These are phyloP conservation scores for Drosophila affinis DNA, from an alignment of 2,888 invertebrate species.

Conservation along the genomic window DNA sequence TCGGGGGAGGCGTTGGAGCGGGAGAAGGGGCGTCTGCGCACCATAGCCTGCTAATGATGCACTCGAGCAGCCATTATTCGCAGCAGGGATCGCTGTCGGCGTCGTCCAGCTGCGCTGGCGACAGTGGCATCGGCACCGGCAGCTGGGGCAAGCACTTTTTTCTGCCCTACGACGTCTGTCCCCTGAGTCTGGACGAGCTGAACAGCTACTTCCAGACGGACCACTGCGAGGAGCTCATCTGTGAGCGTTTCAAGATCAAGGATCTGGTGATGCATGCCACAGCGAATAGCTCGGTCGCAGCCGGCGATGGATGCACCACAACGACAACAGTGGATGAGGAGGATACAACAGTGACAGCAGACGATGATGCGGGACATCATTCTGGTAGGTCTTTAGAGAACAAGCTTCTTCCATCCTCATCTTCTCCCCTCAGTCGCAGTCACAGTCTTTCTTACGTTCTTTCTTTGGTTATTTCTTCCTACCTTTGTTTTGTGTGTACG, in stretches of 20 bases:
- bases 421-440: neutral
- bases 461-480: neutral
- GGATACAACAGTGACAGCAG: slow-evolving; percentile 78
- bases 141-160: slow-evolving; percentile 82
- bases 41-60: neutral
- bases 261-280: slow-evolving; percentile 67
- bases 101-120: slow-evolving; percentile 58
- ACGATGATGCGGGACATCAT: slow-evolving; percentile 89
- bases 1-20: slow-evolving; percentile 78
- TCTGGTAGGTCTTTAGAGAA: slow-evolving; percentile 86
- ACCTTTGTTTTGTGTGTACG: neutral
- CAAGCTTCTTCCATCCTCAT: slow-evolving; percentile 1
- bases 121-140: slow-evolving; percentile 58
- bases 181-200: slow-evolving; percentile 81
- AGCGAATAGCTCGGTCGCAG: slow-evolving; percentile 37
- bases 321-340: slow-evolving; percentile 39
- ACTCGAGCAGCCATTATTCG: slow-evolving; percentile 8
- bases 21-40: neutral
- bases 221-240: slow-evolving; percentile 81
- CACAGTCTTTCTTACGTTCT: neutral
- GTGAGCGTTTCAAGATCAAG: slow-evolving; percentile 82
- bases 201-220: slow-evolving; percentile 82
- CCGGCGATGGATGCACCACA: neutral
- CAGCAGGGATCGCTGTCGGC: slow-evolving; percentile 31
- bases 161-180: slow-evolving; percentile 81